These are phyloP conservation scores for Philereme vetulata DNA, from an alignment of 2,888 invertebrate species.

Conservation along the genomic window DNA sequence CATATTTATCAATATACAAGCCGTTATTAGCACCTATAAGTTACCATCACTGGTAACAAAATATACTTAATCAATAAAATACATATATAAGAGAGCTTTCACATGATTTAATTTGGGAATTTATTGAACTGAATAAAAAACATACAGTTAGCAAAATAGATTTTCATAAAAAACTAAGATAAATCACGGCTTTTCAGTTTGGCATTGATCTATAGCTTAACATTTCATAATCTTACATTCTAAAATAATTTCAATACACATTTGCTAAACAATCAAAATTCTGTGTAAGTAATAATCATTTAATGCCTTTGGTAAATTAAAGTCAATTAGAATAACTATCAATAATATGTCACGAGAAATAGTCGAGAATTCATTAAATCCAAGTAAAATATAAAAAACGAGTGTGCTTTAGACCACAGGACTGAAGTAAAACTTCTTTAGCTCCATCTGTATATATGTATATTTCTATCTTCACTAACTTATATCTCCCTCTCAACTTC, in stretches of 20 bases:
- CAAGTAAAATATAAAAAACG: constrained; percentile 12
- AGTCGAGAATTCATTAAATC: constrained; percentile 32
- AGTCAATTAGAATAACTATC: constrained; percentile 17
- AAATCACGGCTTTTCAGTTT: constrained; percentile 34
- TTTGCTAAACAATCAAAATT: constrained; percentile 15
- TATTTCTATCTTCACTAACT: too few species aligned
- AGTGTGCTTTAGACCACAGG: too few species aligned
- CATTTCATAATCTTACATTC: constrained; percentile 23
- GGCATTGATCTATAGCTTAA: constrained; percentile 39
- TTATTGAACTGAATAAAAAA: not conserved
- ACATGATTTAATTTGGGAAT: not conserved
- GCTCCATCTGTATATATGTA: too few species aligned
- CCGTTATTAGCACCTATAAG: constrained; percentile 72
- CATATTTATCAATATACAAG: constrained; percentile 62
- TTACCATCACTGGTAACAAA: constrained; percentile 44
- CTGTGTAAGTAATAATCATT: constrained; percentile 18
- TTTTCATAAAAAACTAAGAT: constrained; percentile 46
- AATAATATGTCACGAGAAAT: constrained; percentile 13
- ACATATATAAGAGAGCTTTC: constrained; percentile 11
- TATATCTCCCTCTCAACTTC: too few species aligned
- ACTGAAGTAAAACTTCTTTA: too few species aligned
- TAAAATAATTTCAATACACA: constrained; percentile 29
- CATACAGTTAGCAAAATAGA: constrained; percentile 42
- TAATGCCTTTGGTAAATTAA: constrained; percentile 35
- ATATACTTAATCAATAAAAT: constrained; percentile 22